Evolutionary conservation across 2,888 invertebrate species (phyloP), one percentile per base, ranked within the genome.

Genomic region (Drosophila setosimentum): DNA sequence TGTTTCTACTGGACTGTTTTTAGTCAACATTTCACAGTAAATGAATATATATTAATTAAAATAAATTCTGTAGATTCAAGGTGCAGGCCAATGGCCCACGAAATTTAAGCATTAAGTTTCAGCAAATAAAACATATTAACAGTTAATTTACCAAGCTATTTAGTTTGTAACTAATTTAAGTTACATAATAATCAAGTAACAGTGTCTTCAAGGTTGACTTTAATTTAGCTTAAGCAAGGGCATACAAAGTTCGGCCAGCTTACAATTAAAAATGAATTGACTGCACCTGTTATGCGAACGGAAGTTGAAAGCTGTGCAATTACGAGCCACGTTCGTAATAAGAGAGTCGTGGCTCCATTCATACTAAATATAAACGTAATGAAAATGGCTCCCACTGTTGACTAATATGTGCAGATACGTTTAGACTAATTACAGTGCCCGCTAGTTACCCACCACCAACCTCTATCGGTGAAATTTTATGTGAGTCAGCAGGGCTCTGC

Each of bases 251-350:
- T 64, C 72, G 77, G 33, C 49, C 32, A 27, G 50, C 57, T 57
- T 50, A 49, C 13, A 60, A 33, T 61, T 51, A n/a, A 61, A 24
- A 77, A 42, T 59, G 51, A 64, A 49, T 76, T 58, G 37, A 33
- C 73, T 78, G 78, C 75, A 72, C 78, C 84, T 83, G 78, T 78
- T 83, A 80, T 83, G 76, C 75, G 82, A 83, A 81, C 82, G 82
- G 82, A 83, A 86, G 83, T 83, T 60, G 66, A 76, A 68, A 83
- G 78, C 84, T 78, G 45, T 24, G 49, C 81, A 73, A 75, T 78
- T 79, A 71, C 76, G 58, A 78, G 77, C 48, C 71, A 86, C 64
- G 68, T 68, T 37, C 57, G 80, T 68, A 83, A 80, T 78, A 62
- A 70, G 81, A 77, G 76, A 72, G 71, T 63, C 53, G 62, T 57